phyloP scores from a whole-genome alignment of 2,888 invertebrate genomes.

The Tachystola acroxantha region DNA sequence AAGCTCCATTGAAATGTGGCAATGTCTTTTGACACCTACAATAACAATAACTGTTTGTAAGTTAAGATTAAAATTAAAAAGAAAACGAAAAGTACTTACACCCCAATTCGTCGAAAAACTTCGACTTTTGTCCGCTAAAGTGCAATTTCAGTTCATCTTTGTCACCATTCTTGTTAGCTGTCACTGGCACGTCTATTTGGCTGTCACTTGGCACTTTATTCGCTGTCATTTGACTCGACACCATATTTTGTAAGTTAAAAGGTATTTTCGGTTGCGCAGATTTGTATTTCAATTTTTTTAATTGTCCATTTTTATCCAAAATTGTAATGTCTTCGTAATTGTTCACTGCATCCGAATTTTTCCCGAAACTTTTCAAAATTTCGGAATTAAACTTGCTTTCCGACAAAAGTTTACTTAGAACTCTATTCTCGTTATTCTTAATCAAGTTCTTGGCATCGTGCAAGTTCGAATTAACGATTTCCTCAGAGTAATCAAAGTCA shows the following conservation, averaged over 20 bases:
- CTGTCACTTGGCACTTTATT: constrained; percentile 22
- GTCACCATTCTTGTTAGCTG: constrained; percentile 11
- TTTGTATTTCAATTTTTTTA: constrained; percentile 58
- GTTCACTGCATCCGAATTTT: constrained; percentile 39
- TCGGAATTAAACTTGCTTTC: constrained; percentile 42
- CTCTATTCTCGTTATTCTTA: constrained; percentile 25
- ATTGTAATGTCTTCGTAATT: constrained; percentile 61
- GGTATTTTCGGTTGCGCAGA: constrained; percentile 31
- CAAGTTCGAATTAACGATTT: constrained; percentile 37
- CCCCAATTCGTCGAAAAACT: constrained; percentile 84
- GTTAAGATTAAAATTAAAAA: too few relatives aligned
- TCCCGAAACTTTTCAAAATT: constrained; percentile 36
- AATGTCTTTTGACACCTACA: too few relatives aligned
- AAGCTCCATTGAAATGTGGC: too few relatives aligned
- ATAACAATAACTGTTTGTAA: too few relatives aligned
- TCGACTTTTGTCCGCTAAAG: constrained; percentile 51
- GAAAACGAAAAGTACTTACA: too few relatives aligned
- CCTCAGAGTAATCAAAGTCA: constrained; percentile 25
- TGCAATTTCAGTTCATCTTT: constrained; percentile 18
- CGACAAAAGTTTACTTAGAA: constrained; percentile 33
- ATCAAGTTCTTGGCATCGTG: constrained; percentile 41
- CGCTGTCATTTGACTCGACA: constrained; percentile 20
- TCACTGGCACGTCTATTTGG: constrained; percentile 16
- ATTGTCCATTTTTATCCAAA: constrained; percentile 47
- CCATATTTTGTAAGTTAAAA: constrained; percentile 19